A percentile compares a stretch with the other conserved stretches of the same genome.
Conservation (phyloP, 92 coral and sea anemone species). For the Heteractis magnifica region DNA sequence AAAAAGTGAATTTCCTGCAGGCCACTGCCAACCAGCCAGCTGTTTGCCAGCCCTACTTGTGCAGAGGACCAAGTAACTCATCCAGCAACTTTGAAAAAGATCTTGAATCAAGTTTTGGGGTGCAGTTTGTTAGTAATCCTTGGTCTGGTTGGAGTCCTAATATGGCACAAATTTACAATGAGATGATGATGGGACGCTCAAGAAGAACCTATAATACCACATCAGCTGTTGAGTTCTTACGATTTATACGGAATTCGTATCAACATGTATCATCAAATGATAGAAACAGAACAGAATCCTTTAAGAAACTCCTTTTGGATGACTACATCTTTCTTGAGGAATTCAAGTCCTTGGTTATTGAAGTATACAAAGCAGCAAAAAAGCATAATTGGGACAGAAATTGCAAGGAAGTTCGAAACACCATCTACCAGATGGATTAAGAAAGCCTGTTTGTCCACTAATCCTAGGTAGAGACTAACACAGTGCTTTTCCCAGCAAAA, state of each 20-base stretch:
- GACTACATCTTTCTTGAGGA: conserved; percentile 29
- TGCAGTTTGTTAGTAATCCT: neutral
- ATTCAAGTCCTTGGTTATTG: neutral
- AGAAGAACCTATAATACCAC: neutral
- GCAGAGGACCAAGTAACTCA: neutral
- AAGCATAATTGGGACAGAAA: neutral
- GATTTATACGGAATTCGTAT: conserved; percentile 43
- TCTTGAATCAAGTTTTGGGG: conserved; percentile 7
- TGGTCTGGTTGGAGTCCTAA: neutral
- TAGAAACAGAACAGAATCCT: neutral
- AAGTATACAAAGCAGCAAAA: neutral
- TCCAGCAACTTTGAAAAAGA: neutral
- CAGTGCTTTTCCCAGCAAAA: no score
- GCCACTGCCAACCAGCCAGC: conserved; percentile 56
- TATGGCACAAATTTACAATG: conserved; percentile 11
- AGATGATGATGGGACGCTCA: conserved; percentile 9
- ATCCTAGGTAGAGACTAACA: no score
- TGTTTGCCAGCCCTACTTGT: neutral
- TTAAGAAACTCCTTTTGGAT: conserved; percentile 1
- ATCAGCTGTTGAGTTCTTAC: conserved; percentile 22
- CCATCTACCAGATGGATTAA: neutral
- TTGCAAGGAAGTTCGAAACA: neutral
- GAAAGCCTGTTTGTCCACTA: no score
- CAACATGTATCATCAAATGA: conserved; percentile 29
- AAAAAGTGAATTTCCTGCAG: conserved; percentile 36